phyloP scores from a whole-genome alignment of 1,140 invertebrate species.

The Propsilocerus akamusi region DNA sequence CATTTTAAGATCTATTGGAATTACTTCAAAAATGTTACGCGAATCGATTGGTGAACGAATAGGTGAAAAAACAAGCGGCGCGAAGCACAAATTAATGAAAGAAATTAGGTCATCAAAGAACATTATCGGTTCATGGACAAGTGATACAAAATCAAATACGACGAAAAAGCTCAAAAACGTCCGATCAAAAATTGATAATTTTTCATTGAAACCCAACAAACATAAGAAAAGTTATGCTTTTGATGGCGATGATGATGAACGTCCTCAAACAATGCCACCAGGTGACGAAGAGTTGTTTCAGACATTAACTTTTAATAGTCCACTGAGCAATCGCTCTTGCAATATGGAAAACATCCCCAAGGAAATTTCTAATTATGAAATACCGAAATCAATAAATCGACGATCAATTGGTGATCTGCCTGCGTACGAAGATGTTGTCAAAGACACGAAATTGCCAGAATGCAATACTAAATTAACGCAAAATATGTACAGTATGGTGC shows the following conservation, averaged over 20 bases:
- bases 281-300: slow-evolving; percentile 17
- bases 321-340: slow-evolving; percentile 12
- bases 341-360: slow-evolving; percentile 10
- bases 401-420: slow-evolving; percentile 1
- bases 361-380: slow-evolving; percentile 6
- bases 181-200: slow-evolving; percentile 14
- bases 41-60: slow-evolving; percentile 21
- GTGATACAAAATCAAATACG: not conserved
- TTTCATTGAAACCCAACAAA: slow-evolving; percentile 8
- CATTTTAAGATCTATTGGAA: slow-evolving; percentile 18
- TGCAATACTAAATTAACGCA: slow-evolving; percentile 6
- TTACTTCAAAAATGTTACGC: slow-evolving; percentile 18
- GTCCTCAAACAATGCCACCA: slow-evolving; percentile 17
- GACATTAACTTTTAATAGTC: slow-evolving; percentile 19
- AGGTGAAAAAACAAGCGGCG: slow-evolving; percentile 16
- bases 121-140: not conserved
- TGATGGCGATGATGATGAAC: slow-evolving; percentile 10
- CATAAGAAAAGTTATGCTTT: slow-evolving; percentile 1
- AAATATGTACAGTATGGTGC: slow-evolving; percentile 8
- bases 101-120: not conserved
- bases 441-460: slow-evolving; percentile 6
- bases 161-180: slow-evolving; percentile 18
- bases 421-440: slow-evolving; percentile 12
- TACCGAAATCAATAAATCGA: not conserved
- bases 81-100: slow-evolving; percentile 15